phyloP scores from a whole-genome alignment of 2,888 invertebrate species.

The Petrolisthes manimaculis region DNA sequence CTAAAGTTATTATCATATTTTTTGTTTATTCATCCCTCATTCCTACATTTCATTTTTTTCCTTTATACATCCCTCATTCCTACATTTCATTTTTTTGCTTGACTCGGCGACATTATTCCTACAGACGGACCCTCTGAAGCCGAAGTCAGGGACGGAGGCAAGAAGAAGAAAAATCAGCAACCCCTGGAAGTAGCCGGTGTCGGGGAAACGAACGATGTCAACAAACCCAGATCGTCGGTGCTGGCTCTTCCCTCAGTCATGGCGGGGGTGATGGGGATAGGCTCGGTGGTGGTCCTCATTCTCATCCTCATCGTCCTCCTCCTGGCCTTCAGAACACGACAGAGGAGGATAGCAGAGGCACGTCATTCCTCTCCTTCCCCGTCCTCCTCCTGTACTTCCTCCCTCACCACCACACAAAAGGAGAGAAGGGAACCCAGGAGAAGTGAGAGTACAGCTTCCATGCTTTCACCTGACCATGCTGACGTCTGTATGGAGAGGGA shows the following conservation, averaged over 20 bases:
- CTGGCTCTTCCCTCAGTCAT: constrained; percentile 29
- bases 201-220: background rate
- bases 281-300: constrained; percentile 40
- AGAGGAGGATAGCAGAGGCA: constrained; percentile 26
- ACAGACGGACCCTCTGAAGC: constrained; percentile 48
- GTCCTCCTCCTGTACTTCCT: constrained; percentile 41
- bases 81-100: no score
- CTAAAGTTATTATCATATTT: constrained; percentile 5
- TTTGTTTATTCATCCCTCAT: background rate
- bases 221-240: background rate
- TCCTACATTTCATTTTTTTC: no score
- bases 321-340: constrained; percentile 35
- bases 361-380: constrained; percentile 32
- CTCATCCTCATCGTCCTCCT: constrained; percentile 42
- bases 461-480: constrained; percentile 3
- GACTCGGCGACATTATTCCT: background rate
- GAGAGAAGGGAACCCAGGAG: background rate
- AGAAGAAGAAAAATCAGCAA: background rate
- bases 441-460: constrained; percentile 28
- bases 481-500: constrained; percentile 27
- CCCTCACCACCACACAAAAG: background rate
- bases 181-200: background rate
- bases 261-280: constrained; percentile 37
- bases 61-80: background rate
- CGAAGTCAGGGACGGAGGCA: constrained; percentile 49